Evolutionary conservation across 2,888 invertebrate species (phyloP).

Genomic region (Agrochola litura): DNA sequence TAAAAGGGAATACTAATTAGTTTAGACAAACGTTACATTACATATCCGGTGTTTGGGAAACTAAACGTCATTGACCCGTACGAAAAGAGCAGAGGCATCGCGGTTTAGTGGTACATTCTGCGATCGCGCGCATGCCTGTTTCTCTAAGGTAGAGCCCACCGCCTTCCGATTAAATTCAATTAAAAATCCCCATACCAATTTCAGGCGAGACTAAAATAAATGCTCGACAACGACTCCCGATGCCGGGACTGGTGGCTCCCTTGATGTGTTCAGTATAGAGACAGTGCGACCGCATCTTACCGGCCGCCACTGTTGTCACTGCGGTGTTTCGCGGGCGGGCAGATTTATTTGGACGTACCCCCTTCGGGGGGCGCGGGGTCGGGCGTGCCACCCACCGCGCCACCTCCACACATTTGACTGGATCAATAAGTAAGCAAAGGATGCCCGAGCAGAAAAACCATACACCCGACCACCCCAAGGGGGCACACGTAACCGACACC

Average conservation of each 20-base stretch:
- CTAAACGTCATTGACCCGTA: constrained; percentile 84
- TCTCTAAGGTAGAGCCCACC: constrained; percentile 85
- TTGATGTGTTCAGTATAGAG: constrained; percentile 73
- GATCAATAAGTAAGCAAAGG: constrained; percentile 92
- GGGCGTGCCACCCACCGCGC: constrained; percentile 89
- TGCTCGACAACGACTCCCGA: constrained; percentile 5
- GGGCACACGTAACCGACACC: constrained; percentile 91
- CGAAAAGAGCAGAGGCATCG: constrained; percentile 83
- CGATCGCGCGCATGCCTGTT: constrained; percentile 88
- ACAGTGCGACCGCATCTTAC: constrained; percentile 90
- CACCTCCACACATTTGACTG: constrained; percentile 91
- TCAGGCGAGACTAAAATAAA: constrained; percentile 33
- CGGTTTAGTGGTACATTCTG: constrained; percentile 82
- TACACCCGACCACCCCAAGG: constrained; percentile 90
- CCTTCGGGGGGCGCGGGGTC: constrained; percentile 84
- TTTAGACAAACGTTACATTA: constrained; percentile 67
- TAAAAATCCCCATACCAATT: constrained; percentile 78
- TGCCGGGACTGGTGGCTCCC: constrained; percentile 23
- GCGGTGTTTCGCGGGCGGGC: constrained; percentile 91
- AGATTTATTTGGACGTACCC: constrained; percentile 91
- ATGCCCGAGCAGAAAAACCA: constrained; percentile 91
- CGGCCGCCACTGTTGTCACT: constrained; percentile 89
- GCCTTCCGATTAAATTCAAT: constrained; percentile 84
- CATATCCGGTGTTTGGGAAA: constrained; percentile 78
- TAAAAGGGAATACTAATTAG: constrained; percentile 26